Base-by-base conservation (phyloP, 2,888 invertebrate genomes). In the Bhutanitis thaidina region DNA sequence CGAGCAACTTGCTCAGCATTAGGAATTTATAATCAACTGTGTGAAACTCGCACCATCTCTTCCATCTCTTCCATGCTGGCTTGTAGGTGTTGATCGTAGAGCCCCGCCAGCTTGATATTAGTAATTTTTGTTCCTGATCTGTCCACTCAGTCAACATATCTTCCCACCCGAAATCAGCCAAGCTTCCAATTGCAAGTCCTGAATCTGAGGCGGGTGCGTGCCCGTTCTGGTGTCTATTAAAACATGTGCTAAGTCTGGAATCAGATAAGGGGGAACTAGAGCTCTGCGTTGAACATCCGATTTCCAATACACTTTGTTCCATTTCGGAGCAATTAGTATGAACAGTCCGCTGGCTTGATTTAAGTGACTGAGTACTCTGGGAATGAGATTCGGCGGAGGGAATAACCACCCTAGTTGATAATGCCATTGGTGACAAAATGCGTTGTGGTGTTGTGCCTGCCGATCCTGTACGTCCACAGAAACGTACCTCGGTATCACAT, bases 291-390 rank as follows among this genome's bases (percentile, higher is more conserved):
- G 43, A 5, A 64, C 15, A n/a, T 60, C 62, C 34, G 55, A 41
- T 37, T 39, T 46, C 61, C 62, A 65, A 40, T 64, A 64, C 1
- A 57, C 58, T 32, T 55, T 62, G n/a, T 57, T 49, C 62, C 64
- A 66, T 1, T 49, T 59, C 12, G 65, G 64, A 1, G 60, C 62
- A 40, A 68, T 52, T 27, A 69, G 32, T 5, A 69, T 56, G 20
- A 20, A 45, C 61, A 67, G 29, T 29, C 8, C 32, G 43, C 12
- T 14, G 10, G 43, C 58, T 13, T 30, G 14, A 39, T 58, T 60
- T 34, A 63, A 49, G 27, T 67, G 62, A 3, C 43, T 29, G 12
- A 62, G 50, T 0, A 62, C 61, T 36, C 48, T 44, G n/a, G 60
- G 58, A 7, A 41, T 41, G 7, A 41, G 41, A 16, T 32, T 41